phyloP scores from a whole-genome alignment of 2,113 vertebrate species.

The Hydrochoerus hydrochaeris region DNA sequence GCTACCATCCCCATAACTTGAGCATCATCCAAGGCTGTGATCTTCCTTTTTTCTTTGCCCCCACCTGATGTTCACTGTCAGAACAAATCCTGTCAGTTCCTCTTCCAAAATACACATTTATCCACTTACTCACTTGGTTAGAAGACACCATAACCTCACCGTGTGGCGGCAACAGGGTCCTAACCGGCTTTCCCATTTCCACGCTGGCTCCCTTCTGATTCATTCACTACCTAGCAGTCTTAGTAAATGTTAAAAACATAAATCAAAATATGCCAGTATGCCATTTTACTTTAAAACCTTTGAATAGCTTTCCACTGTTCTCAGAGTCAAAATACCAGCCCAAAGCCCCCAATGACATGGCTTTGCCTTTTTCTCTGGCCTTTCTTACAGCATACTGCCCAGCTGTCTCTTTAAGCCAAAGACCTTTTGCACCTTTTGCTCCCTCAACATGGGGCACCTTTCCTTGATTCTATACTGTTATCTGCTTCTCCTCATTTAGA shows the following conservation, averaged over 20 bases:
- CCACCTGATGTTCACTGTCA: background rate
- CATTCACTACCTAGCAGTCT: background rate
- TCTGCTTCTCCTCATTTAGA: background rate
- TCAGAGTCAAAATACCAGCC: conserved; percentile 18
- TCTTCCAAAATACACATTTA: background rate
- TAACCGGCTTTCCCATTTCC: background rate
- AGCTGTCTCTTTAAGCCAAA: background rate
- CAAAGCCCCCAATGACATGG: background rate
- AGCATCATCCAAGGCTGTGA: background rate
- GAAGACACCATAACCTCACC: background rate
- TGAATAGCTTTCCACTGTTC: background rate
- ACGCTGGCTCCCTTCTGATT: background rate
- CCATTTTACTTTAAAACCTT: background rate
- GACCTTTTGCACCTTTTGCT: background rate
- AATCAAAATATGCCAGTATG: background rate
- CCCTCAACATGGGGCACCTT: background rate
- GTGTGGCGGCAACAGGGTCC: background rate
- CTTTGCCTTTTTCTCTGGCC: background rate
- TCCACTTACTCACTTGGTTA: background rate
- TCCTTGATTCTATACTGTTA: background rate
- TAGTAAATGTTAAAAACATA: background rate
- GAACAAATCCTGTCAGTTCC: background rate
- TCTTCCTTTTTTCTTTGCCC: background rate
- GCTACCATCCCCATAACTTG: background rate
- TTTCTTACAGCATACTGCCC: background rate